Evolutionary conservation across 2,113 vertebrate genomes (phyloP).

Genomic region (Cathartes aura): DNA sequence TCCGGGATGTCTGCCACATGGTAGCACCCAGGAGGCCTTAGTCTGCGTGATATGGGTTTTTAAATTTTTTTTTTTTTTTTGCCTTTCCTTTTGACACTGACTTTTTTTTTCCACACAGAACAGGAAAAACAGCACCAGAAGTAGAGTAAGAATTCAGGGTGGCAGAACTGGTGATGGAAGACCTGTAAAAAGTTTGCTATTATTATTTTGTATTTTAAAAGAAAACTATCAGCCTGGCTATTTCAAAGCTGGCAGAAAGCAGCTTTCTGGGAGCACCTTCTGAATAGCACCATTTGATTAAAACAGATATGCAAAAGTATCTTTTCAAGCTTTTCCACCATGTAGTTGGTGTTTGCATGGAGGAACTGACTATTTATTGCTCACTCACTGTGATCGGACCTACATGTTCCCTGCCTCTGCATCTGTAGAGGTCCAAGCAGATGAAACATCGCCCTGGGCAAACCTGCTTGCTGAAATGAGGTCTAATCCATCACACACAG

Average conservation of each 20-base stretch:
- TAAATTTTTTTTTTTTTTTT: neutral
- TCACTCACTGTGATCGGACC: neutral
- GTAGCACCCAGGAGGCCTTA: neutral
- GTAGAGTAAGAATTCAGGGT: neutral
- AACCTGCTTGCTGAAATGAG: neutral
- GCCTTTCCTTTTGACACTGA: neutral
- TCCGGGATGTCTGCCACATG: neutral
- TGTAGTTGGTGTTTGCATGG: neutral
- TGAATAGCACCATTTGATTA: neutral
- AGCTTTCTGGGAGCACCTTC: neutral
- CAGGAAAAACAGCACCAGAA: neutral
- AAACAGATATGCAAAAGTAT: neutral
- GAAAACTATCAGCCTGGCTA: neutral
- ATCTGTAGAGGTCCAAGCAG: neutral
- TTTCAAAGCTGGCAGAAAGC: neutral
- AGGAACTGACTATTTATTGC: neutral
- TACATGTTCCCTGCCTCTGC: neutral
- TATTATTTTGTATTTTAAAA: neutral
- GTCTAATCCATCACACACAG: neutral
- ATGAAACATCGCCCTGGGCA: neutral
- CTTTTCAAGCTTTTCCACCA: neutral
- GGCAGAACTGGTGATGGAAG: neutral
- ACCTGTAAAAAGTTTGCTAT: neutral
- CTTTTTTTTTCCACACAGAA: neutral
- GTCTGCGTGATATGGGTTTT: fast-evolving